Conservation (phyloP, 2,888 invertebrate species). For the Philopedon plagiatum region DNA sequence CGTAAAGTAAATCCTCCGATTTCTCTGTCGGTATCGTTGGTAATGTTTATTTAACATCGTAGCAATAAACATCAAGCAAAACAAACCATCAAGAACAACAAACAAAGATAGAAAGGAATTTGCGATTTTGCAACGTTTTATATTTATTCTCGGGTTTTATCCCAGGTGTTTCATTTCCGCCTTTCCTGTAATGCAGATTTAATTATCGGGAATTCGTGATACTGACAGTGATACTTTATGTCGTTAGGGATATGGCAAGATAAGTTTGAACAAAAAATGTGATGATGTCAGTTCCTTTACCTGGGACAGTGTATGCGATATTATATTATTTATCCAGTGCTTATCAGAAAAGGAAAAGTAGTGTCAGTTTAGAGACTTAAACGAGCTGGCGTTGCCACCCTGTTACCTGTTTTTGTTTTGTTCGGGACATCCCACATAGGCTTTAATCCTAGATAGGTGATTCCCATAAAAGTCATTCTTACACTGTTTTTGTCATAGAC, state of each 20-base stretch:
- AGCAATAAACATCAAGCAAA: not conserved
- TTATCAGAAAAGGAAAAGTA: not conserved
- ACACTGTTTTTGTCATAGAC: no score
- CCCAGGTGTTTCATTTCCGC: constrained; percentile 6
- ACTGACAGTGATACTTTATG: no score
- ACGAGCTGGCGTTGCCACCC: no score
- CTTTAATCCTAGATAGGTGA: no score
- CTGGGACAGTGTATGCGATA: not conserved
- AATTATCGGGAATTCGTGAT: not conserved
- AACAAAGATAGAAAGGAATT: not conserved
- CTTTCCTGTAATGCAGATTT: not conserved
- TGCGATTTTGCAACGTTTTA: not conserved
- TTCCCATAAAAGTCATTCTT: no score
- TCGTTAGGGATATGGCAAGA: not conserved
- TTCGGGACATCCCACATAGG: no score
- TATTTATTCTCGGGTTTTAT: no score
- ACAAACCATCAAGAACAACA: not conserved
- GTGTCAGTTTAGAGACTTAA: no score
- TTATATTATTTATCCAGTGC: not conserved
- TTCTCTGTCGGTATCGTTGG: not conserved
- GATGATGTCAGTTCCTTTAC: not conserved
- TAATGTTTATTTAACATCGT: not conserved
- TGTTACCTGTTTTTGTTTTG: no score
- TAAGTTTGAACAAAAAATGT: not conserved
- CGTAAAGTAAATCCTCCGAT: not conserved